Percentiles rank a stretch among this genome's conserved stretches.
Evolutionary conservation across 2,888 invertebrate species (phyloP).

Genomic region (Archips crataeganus): DNA sequence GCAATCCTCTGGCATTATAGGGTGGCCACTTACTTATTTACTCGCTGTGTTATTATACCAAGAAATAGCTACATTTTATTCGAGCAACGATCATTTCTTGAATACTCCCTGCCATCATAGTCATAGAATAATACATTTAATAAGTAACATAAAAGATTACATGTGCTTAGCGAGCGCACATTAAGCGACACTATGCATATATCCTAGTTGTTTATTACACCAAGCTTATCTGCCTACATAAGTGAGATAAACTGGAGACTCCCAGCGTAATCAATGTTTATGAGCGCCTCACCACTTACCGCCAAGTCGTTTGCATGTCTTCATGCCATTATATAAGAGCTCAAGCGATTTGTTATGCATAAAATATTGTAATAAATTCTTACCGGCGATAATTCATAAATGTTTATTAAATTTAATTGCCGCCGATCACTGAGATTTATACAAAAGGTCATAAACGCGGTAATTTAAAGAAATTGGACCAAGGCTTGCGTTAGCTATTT

Average conservation of each 20-base stretch:
- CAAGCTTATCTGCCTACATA: conserved; percentile 34
- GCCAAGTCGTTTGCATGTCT: conserved; percentile 40
- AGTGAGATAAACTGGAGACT: conserved; percentile 41
- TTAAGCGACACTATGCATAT: conserved; percentile 13
- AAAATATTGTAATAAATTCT: conserved; percentile 42
- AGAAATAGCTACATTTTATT: too few species aligned
- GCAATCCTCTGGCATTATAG: too few species aligned
- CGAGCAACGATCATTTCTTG: too few species aligned
- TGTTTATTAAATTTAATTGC: conserved; percentile 28
- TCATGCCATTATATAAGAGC: conserved; percentile 41
- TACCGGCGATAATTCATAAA: conserved; percentile 36
- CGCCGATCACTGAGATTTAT: background rate
- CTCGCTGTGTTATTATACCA: too few species aligned
- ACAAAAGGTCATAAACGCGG: background rate
- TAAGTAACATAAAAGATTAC: conserved; percentile 5
- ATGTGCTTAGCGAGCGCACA: conserved; percentile 10
- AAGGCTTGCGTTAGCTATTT: too few species aligned
- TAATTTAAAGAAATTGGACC: background rate
- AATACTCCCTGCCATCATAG: background rate
- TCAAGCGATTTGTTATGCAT: conserved; percentile 41
- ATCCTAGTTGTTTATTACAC: conserved; percentile 31
- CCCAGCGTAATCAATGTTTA: conserved; percentile 40
- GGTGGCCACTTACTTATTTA: too few species aligned
- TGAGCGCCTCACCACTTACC: conserved; percentile 36
- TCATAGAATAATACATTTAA: background rate